Evolutionary conservation across 1,140 invertebrate species (phyloP), one percentile per base, ranked within the genome.

Genomic region (Latrodectus geometricus): DNA sequence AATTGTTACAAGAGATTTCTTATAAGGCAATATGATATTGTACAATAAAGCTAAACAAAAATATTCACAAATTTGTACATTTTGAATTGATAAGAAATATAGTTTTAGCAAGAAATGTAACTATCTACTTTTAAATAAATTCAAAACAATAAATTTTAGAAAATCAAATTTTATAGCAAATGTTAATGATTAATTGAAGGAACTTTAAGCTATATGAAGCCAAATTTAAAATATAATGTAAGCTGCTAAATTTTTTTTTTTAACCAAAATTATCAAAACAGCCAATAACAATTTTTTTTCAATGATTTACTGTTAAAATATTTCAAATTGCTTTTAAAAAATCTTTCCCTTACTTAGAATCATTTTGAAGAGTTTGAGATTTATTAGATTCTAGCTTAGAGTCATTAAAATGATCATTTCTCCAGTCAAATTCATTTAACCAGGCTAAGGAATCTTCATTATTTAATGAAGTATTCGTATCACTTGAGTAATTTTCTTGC

Each of bases 341-440:
- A 14, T 4, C 8, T 15, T 14, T 11, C 4, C 8, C 15, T 74
- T n/a, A 74, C 12, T 74, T 49, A 50, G n/a, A 74, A 49, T 49
- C 15, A 74, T 74, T 17, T 50, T n/a, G 11, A 69, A 9, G 12
- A 20, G 1, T 11, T 7, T 74, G 48, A 74, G 12, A 9, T 74
- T 74, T 49, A 4, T 2, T 54, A 15, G n/a, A 56, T 50, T 12
- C 17, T 4, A 21, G 7, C 8, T 69, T 69, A 49, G 23, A 20
- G 4, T 20, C 68, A 8, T 17, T 17, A 0, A 54, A 56, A 76
- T 75, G 50, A 75, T 52, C 56, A 48, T 65, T n/a, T 76, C 76
- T 73, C 82, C 82, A 84, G 11, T 76, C 73, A 15, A 76, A 15
- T 66, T 84, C 73, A 75, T 50, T 52, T 8, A 84, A 12, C 82